Evolutionary conservation across 2,888 invertebrate species (phyloP), one percentile per base, ranked within the genome.

Genomic region (Petrolisthes manimaculis): DNA sequence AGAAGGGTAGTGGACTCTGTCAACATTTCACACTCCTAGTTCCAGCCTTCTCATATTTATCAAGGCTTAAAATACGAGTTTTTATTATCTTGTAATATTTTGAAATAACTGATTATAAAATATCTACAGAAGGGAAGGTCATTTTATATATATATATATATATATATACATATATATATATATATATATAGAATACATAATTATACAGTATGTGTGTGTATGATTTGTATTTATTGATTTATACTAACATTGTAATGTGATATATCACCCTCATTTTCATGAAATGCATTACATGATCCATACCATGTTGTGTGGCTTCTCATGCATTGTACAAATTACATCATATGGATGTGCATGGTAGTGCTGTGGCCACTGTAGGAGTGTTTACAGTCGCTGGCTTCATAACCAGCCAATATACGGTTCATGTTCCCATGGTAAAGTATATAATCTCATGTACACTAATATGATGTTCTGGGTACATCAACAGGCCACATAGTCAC

Each of bases 131-230:
- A 37, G 53, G 18, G n/a, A n/a, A 56, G 24, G n/a, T 53, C 51
- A 61, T 24, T 83, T 61, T 77, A 75, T 74, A 83, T 83, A 53
- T 75, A 83, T 83, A 54, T 83, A n/a, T 75, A 83, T 83, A 83
- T 78, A 78, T 14, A 78, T 84, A 79, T 61, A 67, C 61, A 54
- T 54, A 80, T 79, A 67, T 80, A 81, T 54, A 86, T 80, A 71
- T 80, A 79, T 80, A 79, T 78, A 85, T 86, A 86, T 86, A 80
- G n/a, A 74, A 69, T 80, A 71, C 67, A 80, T 61, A 51, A 37
- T 37, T 37, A 37, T 37, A 37, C 37, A 9, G 3, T 21, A 37
- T 53, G 79, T 85, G 81, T 69, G 54, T 53, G 69, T 85, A 67
- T n/a, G 18, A 79, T 12, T 18, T 69, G 51, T 75, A 85, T 74